Evolutionary conservation across 2,888 invertebrate species (phyloP).

Genomic region (Suillia variegata): DNA sequence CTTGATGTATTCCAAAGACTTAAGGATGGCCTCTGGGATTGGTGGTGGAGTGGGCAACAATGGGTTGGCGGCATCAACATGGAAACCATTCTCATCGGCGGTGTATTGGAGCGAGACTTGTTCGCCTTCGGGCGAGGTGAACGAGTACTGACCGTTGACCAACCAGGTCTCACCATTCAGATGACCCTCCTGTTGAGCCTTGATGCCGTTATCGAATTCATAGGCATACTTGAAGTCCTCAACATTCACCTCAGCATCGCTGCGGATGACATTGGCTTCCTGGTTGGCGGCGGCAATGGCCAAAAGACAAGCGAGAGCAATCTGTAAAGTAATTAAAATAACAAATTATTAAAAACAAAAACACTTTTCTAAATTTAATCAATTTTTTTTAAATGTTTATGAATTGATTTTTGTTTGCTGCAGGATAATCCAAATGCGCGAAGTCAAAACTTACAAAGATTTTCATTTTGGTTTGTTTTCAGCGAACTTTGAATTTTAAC

Average conservation of each 20-base stretch:
- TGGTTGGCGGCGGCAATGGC: slow-evolving; percentile 42
- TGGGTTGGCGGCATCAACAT: slow-evolving; percentile 38
- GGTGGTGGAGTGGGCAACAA: slow-evolving; percentile 48
- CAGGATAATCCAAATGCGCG: background rate
- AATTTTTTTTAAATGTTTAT: too few relatives aligned
- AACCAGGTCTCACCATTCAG: slow-evolving; percentile 29
- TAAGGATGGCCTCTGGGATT: slow-evolving; percentile 42
- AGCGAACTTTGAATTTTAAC: slow-evolving; percentile 31
- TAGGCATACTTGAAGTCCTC: slow-evolving; percentile 40
- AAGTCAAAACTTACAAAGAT: slow-evolving; percentile 36
- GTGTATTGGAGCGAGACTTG: slow-evolving; percentile 26
- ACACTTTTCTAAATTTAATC: too few relatives aligned
- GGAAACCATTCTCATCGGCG: slow-evolving; percentile 46
- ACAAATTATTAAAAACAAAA: too few relatives aligned
- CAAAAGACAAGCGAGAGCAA: slow-evolving; percentile 47
- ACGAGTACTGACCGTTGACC: slow-evolving; percentile 31
- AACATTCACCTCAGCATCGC: slow-evolving; percentile 38
- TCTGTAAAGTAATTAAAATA: slow-evolving; percentile 29
- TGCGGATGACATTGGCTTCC: slow-evolving; percentile 39
- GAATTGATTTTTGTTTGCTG: too few relatives aligned
- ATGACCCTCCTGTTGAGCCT: slow-evolving; percentile 37
- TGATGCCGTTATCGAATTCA: slow-evolving; percentile 42
- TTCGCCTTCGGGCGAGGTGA: slow-evolving; percentile 48
- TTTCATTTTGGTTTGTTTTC: slow-evolving; percentile 39
- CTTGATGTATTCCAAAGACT: slow-evolving; percentile 34